Evolutionary conservation across 92 coral and sea anemone species (phyloP).

Genomic region (Umimayanthus chanpuru): DNA sequence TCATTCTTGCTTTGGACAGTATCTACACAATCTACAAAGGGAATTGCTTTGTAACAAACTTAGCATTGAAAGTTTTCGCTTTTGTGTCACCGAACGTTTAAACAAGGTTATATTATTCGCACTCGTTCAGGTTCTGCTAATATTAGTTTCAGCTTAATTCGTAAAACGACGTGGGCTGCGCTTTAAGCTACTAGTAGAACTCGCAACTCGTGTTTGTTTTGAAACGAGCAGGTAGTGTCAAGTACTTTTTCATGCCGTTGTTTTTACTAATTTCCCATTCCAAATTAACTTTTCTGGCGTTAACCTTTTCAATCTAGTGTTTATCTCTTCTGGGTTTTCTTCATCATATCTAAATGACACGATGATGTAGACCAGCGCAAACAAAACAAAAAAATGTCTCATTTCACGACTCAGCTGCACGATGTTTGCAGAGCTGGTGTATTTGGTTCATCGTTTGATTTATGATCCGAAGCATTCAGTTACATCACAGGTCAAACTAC

Average conservation of each 20-base stretch:
- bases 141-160: background rate
- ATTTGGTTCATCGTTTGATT: background rate
- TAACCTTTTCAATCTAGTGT: background rate
- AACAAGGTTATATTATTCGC: background rate
- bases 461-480: background rate
- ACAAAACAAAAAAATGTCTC: background rate
- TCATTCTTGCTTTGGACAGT: background rate
- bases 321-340: background rate
- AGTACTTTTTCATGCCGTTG: background rate
- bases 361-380: background rate
- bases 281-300: background rate
- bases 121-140: conserved; percentile 4
- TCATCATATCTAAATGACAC: background rate
- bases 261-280: background rate
- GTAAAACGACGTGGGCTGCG: background rate
- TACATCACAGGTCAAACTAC: background rate
- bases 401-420: background rate
- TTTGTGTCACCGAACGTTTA: background rate
- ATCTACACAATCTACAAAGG: background rate
- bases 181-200: background rate
- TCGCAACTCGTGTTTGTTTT: background rate
- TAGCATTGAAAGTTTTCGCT: background rate
- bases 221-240: conserved; percentile 11
- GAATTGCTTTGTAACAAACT: background rate
- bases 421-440: conserved; percentile 5